These are phyloP conservation scores for Clostera curtula DNA, from an alignment of 2,888 invertebrate genomes.

Conservation along the genomic window DNA sequence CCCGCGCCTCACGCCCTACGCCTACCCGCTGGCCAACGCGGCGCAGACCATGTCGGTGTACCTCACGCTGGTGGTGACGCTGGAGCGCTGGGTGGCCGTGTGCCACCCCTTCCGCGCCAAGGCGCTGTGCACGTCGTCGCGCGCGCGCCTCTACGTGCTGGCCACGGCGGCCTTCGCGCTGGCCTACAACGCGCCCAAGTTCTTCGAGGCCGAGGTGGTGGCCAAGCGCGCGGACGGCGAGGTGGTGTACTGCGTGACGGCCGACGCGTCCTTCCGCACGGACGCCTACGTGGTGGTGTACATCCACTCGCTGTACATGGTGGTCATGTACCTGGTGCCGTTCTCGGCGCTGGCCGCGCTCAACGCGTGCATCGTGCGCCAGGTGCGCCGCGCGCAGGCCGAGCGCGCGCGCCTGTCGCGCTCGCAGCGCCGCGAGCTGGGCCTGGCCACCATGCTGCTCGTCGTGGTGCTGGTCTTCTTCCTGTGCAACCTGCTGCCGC, in stretches of 20 bases:
- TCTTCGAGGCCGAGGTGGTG: constrained; percentile 79
- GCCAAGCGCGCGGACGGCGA: constrained; percentile 60
- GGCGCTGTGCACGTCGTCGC: constrained; percentile 90
- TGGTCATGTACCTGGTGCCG: constrained; percentile 95
- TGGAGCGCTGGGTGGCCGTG: constrained; percentile 96
- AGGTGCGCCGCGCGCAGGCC: constrained; percentile 91
- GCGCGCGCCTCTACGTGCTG: constrained; percentile 90
- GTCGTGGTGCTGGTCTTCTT: constrained; percentile 96
- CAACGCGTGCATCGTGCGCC: constrained; percentile 92
- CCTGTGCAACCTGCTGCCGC: constrained; percentile 90
- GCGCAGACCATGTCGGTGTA: constrained; percentile 96
- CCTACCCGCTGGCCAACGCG: constrained; percentile 89
- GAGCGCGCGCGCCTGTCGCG: constrained; percentile 93
- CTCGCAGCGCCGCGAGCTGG: constrained; percentile 93
- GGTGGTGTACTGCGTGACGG: constrained; percentile 81
- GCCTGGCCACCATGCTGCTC: constrained; percentile 94
- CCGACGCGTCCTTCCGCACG: constrained; percentile 81
- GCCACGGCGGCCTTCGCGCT: constrained; percentile 86
- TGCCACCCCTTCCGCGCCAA: constrained; percentile 92
- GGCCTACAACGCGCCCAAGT: constrained; percentile 89
- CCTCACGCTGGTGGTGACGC: constrained; percentile 90
- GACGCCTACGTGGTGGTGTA: constrained; percentile 88
- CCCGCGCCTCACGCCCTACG: constrained; percentile 85
- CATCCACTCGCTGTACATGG: constrained; percentile 94
- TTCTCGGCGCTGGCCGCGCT: constrained; percentile 91